Conservation (phyloP, 2,797 vertebrate genomes). For the Leptatherina wallacei region DNA sequence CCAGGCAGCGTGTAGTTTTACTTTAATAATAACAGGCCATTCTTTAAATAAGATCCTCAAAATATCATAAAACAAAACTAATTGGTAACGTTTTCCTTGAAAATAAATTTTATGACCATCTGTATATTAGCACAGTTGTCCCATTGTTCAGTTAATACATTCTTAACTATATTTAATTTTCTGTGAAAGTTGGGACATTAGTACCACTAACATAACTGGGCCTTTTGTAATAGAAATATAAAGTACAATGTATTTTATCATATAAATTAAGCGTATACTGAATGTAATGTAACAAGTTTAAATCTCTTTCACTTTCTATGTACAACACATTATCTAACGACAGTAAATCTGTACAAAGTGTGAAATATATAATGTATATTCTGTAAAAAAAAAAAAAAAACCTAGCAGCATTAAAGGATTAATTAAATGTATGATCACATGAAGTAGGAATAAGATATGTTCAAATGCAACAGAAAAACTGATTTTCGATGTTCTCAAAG, state of each 20-base stretch:
- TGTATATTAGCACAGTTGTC: not conserved
- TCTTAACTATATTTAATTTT: conserved; percentile 6
- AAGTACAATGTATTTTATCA: conserved; percentile 51
- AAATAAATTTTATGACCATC: not conserved
- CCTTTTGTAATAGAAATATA: conserved; percentile 53
- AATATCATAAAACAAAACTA: conserved; percentile 22
- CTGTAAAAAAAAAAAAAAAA: conserved; percentile 55
- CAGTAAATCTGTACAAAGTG: conserved; percentile 74
- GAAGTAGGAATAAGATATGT: conserved; percentile 41
- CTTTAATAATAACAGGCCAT: not conserved
- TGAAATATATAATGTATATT: conserved; percentile 71
- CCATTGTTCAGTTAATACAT: conserved; percentile 5
- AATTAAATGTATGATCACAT: conserved; percentile 61
- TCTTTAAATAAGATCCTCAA: conserved; percentile 22
- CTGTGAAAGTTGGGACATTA: conserved; percentile 13
- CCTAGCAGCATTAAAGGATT: conserved; percentile 82
- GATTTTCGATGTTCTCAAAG: conserved; percentile 12
- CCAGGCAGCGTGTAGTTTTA: not conserved
- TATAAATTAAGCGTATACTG: conserved; percentile 78
- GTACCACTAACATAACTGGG: conserved; percentile 24
- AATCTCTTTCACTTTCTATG: conserved; percentile 69
- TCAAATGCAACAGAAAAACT: conserved; percentile 44
- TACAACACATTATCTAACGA: conserved; percentile 71
- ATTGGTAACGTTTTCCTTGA: not conserved
- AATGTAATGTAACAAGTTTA: conserved; percentile 66